Evolutionary conservation across 1,140 invertebrate species (phyloP).

Genomic region (Pseudomyrmex pallidus): DNA sequence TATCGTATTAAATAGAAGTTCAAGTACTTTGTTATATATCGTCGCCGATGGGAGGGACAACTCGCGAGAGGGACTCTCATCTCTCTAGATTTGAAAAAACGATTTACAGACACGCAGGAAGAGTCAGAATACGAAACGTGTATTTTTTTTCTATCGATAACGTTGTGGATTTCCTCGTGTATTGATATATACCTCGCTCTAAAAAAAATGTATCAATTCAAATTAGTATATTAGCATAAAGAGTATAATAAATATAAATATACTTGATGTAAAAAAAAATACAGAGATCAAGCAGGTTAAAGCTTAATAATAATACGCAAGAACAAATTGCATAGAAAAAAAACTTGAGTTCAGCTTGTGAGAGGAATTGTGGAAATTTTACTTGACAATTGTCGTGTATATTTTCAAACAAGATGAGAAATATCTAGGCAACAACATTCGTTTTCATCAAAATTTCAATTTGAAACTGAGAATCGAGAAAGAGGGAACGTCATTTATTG

Average conservation of each 20-base stretch:
- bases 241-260: background rate
- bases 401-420: no score
- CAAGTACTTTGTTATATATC: conserved; percentile 15
- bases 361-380: background rate
- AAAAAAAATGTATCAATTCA: conserved; percentile 53
- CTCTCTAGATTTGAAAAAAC: background rate
- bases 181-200: conserved; percentile 36
- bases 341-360: background rate
- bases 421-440: no score
- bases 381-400: background rate
- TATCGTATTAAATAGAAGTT: background rate
- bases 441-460: no score
- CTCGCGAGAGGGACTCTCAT: background rate
- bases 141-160: conserved; percentile 21
- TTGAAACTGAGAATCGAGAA: no score
- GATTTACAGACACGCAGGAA: conserved; percentile 1
- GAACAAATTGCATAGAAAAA: background rate
- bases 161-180: conserved; percentile 14
- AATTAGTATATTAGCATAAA: conserved; percentile 41
- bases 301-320: conserved; percentile 1
- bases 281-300: background rate
- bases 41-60: background rate
- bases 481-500: background rate
- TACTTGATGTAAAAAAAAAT: conserved; percentile 10
- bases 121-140: background rate